phyloP scores from a whole-genome alignment of 2,888 invertebrate genomes.

The Hydriomena furcata region DNA sequence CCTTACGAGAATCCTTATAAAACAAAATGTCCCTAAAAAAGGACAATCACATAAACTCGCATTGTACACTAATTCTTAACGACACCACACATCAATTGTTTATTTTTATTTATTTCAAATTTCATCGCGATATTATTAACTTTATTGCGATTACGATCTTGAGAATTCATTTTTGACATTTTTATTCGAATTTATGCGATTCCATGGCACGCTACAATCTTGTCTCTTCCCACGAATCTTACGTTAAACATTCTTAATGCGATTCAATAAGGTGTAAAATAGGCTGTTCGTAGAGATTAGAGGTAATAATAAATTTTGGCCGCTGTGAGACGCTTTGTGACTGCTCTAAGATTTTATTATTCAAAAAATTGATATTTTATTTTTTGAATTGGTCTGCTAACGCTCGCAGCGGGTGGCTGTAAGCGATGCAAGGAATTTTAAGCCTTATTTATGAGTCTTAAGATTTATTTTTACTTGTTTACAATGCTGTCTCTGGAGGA shows the following conservation, averaged over 20 bases:
- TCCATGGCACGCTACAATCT: conserved; percentile 51
- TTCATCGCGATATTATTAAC: conserved; percentile 80
- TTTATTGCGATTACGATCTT: conserved; percentile 82
- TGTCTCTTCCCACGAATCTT: conserved; percentile 27
- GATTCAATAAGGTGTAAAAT: conserved; percentile 51
- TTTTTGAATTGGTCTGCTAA: conserved; percentile 76
- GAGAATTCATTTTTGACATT: conserved; percentile 81
- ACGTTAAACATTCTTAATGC: conserved; percentile 41
- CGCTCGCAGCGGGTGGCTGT: conserved; percentile 74
- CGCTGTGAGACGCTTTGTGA: conserved; percentile 67
- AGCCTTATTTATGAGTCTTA: conserved; percentile 44
- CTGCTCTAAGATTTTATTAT: conserved; percentile 81
- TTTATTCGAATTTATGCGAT: conserved; percentile 81
- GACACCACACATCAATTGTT: conserved; percentile 65
- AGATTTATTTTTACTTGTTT: conserved; percentile 44
- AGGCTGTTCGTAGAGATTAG: conserved; percentile 32
- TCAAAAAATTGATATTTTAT: conserved; percentile 80
- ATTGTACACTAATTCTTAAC: conserved; percentile 73
- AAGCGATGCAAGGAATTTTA: conserved; percentile 38
- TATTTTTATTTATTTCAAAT: conserved; percentile 77
- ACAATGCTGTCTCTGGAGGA: conserved; percentile 50
- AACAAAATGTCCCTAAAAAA: conserved; percentile 31
- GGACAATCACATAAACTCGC: conserved; percentile 45
- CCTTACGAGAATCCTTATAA: conserved; percentile 25
- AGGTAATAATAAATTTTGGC: conserved; percentile 45